Evolutionary conservation across 2,797 vertebrate species (phyloP).

Genomic region (Sebastes cheni): DNA sequence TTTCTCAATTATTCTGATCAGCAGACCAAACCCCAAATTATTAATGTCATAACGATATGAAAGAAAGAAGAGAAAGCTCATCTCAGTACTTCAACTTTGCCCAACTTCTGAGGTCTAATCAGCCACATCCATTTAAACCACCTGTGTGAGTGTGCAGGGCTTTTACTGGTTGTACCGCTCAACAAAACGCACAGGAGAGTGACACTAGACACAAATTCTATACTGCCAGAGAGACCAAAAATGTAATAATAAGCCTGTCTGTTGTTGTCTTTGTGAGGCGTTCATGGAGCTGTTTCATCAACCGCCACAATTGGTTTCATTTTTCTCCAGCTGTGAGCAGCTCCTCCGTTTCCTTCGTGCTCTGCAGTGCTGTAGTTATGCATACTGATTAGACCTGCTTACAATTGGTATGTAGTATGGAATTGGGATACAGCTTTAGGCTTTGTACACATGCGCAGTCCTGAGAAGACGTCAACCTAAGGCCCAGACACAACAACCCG

Average conservation of each 20-base stretch:
- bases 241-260: too few relatives aligned
- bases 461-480: not conserved
- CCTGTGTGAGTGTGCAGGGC: not conserved
- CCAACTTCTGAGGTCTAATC: not conserved
- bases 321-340: not conserved
- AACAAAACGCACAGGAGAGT: too few relatives aligned
- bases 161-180: not conserved
- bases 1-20: slow-evolving; percentile 17
- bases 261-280: too few relatives aligned
- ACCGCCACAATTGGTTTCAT: not conserved
- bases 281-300: not conserved
- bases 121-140: not conserved
- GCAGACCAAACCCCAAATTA: not conserved
- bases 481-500: too few relatives aligned
- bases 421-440: not conserved
- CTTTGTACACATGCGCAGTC: not conserved
- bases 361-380: not conserved
- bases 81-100: not conserved
- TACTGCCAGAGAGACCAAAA: not conserved
- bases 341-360: not conserved
- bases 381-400: not conserved
- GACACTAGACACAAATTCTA: not conserved
- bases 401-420: not conserved
- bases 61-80: not conserved
- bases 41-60: not conserved